Evolutionary conservation across 2,113 vertebrate genomes (phyloP).

Genomic region (Ictalurus punctatus): DNA sequence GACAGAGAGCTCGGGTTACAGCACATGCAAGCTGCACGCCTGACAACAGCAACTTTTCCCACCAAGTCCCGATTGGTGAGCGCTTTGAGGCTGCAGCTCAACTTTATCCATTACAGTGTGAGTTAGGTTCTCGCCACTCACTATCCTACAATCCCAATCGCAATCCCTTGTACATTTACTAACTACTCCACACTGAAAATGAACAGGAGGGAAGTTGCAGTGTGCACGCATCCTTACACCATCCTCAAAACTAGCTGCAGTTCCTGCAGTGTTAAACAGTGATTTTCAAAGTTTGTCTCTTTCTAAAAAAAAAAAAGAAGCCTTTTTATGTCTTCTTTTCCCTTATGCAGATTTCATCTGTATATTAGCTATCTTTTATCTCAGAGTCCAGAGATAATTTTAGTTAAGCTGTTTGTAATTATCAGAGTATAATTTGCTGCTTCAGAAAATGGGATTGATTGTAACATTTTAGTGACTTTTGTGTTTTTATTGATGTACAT

Average conservation of each 20-base stretch:
- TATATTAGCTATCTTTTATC: not conserved
- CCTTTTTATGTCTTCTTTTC: not conserved
- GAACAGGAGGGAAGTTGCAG: not conserved
- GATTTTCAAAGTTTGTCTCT: not conserved
- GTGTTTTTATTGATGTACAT: constrained; percentile 7
- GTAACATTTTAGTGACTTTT: not conserved
- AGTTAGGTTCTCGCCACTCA: not conserved
- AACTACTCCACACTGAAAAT: not conserved
- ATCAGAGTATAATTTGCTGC: not conserved
- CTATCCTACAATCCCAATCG: not conserved
- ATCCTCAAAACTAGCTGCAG: not conserved
- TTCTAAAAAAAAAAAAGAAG: not conserved
- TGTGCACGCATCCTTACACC: not conserved
- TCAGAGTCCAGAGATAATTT: not conserved
- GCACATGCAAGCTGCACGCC: not conserved
- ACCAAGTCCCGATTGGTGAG: not conserved
- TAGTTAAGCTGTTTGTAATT: not conserved
- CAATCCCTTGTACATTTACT: not conserved
- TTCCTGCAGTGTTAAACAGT: not conserved
- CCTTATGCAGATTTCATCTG: not conserved
- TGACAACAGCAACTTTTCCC: not conserved
- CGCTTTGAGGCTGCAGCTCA: not conserved
- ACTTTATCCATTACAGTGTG: not conserved
- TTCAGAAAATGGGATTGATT: not conserved
- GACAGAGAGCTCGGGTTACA: constrained; percentile 1